Evolutionary conservation across 1,140 invertebrate species (phyloP).

Genomic region (Lepidotrigona ventralis): DNA sequence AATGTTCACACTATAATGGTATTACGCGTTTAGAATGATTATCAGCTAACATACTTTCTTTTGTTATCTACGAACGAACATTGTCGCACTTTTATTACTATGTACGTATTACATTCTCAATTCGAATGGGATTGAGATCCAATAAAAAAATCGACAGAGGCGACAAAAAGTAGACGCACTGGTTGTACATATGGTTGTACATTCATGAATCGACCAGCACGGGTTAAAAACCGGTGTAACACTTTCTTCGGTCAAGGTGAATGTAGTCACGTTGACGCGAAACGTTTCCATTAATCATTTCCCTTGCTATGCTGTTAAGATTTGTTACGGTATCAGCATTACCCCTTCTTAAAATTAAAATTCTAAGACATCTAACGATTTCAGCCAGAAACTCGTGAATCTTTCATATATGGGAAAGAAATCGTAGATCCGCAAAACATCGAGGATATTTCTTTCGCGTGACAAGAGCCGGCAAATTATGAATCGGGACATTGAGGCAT

Average conservation of each 20-base stretch:
- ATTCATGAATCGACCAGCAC: neutral
- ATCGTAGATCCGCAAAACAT: neutral
- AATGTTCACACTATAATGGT: neutral
- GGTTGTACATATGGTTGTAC: neutral
- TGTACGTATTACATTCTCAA: too few relatives aligned
- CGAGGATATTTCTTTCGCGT: neutral
- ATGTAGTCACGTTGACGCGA: neutral
- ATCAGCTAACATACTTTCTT: neutral
- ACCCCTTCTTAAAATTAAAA: neutral
- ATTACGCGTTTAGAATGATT: neutral
- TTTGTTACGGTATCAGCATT: too few relatives aligned
- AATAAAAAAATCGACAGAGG: too few relatives aligned
- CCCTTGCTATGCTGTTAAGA: neutral
- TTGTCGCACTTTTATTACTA: neutral
- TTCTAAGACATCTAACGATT: neutral
- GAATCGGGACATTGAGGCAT: neutral
- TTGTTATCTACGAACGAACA: neutral
- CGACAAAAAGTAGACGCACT: neutral
- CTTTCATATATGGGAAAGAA: neutral
- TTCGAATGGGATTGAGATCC: too few relatives aligned
- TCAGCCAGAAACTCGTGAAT: neutral
- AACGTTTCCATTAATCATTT: neutral
- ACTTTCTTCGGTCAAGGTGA: constrained; percentile 52
- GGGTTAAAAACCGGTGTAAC: constrained; percentile 39
- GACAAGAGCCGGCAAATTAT: neutral